Base-by-base conservation (phyloP, 2,797 vertebrate genomes). In the Sebastes baramenuke region DNA sequence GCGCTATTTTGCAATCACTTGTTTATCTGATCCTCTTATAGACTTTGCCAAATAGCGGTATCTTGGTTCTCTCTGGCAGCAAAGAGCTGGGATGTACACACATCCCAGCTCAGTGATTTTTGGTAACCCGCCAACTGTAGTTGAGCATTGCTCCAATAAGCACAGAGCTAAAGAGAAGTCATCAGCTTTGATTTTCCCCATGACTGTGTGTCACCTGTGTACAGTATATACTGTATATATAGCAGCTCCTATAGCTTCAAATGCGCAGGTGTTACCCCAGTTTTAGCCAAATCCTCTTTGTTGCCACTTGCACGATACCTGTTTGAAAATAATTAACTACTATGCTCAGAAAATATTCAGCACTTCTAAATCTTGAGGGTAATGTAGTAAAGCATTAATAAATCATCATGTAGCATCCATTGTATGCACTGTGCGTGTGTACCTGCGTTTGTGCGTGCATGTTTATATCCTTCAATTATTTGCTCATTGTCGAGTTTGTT, bases 11-110 rank as follows among this genome's bases (percentile, higher is more conserved):
- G 77, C 80, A 79, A 85, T 81, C 75, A 52, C 69, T 81, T 76
- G 72, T 73, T 89, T 78, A 88, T 86, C 86, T 91, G 80, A 94
- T 93, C 93, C 89, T 95, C 86, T 94, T 93, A 93, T 59, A 85
- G 82, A 83, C 82, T 89, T 84, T 81, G 55, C 62, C 46, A 20
- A 49, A 49, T 20, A 49, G 46, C 46, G 7, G 46, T 49, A 49
- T 49, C 46, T 49, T 49, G 46, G 46, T 18, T 49, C 46, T 49
- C 46, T 49, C 42, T 49, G 42, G 42, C 42, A 13, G 83, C 78
- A 62, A 67, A 34, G 75, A 74, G 73, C 61, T 67, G 58, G 5
- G 4, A 75, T 77, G 66, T 82, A 67, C 65, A 86, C 87, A 80
- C 74, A 83, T 81, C 62, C 27, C 30, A 65, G 68, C 52, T 77